Evolutionary conservation across 2,888 invertebrate species (phyloP), one percentile per base, ranked within the genome.

Genomic region (Sarcophaga rosellei): DNA sequence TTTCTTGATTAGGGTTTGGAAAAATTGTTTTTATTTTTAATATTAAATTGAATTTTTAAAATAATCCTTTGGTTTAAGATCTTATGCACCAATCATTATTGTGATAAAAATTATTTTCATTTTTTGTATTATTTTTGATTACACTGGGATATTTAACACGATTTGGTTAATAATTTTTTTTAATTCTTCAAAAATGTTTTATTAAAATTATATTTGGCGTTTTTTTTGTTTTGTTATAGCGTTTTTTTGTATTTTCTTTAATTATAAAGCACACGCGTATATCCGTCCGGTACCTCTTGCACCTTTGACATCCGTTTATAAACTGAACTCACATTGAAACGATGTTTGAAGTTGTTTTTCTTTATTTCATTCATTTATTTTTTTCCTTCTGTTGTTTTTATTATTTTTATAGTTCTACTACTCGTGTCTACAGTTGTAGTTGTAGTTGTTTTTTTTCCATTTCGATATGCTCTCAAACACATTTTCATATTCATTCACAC

Each of bases 251-350:
- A 4, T 53, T 47, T 63, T 35, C 35, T 35, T 35, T 35, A 35
- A 4, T 21, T 70, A 35, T 59, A 61, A 63, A 78, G 75, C 78
- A 68, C 66, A 77, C 81, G 84, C 86, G 86, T 81, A 69, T 80
- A 86, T 84, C 84, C 86, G 83, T 86, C 88, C 85, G 89, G 89
- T 88, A 90, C 90, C 89, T 92, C 91, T 89, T 88, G 86, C 88
- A 90, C 90, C 90, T 91, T 91, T 91, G 92, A 89, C 92, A 91
- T 90, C 89, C 91, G 92, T 91, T 91, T 86, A 89, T 90, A 89
- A 92, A 92, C 89, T 92, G 91, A 92, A 92, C 85, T 87, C 76
- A 78, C 84, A 84, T 84, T 78, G 78, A 81, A 81, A 84, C 84
- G 81, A 86, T 81, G 82, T 85, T 88, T 88, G 90, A 92, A 92